A percentile compares a stretch with the other conserved stretches of the same genome.
phyloP scores from a whole-genome alignment of 2,888 invertebrate species.

The Geophilus truncorum region DNA sequence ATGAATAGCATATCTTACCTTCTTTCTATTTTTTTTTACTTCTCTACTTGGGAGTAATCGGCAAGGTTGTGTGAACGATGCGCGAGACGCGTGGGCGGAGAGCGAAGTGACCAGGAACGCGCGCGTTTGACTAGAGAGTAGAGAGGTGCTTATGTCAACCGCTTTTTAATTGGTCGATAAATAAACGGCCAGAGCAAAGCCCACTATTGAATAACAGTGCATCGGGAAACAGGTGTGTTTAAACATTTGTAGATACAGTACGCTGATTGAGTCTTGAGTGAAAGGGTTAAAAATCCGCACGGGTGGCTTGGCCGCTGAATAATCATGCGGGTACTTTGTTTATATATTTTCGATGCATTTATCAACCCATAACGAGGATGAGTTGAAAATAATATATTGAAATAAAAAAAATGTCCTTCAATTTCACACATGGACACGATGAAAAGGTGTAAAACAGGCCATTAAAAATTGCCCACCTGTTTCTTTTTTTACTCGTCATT shows the following conservation, averaged over 20 bases:
- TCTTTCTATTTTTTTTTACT: neutral
- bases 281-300: neutral
- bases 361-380: no score
- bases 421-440: neutral
- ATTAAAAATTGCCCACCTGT: neutral
- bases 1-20: neutral
- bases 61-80: slow-evolving; percentile 22
- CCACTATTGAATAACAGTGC: slow-evolving; percentile 9
- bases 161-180: slow-evolving; percentile 27
- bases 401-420: neutral
- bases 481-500: slow-evolving; percentile 1
- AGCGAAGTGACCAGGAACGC: slow-evolving; percentile 27
- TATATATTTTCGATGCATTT: no score
- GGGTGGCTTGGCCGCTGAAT: neutral
- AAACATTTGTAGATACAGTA: neutral
- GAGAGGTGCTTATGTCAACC: slow-evolving; percentile 27
- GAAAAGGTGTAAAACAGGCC: neutral
- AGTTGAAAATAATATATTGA: no score
- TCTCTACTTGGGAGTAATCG: neutral
- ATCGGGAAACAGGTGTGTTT: neutral
- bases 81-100: slow-evolving; percentile 25
- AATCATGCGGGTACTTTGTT: no score
- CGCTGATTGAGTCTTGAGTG: neutral
- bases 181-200: slow-evolving; percentile 18
- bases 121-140: slow-evolving; percentile 24